A percentile compares a stretch with the other conserved stretches of the same genome.
Conservation (phyloP, 2,797 vertebrate genomes). For the Podarcis lilfordi region DNA sequence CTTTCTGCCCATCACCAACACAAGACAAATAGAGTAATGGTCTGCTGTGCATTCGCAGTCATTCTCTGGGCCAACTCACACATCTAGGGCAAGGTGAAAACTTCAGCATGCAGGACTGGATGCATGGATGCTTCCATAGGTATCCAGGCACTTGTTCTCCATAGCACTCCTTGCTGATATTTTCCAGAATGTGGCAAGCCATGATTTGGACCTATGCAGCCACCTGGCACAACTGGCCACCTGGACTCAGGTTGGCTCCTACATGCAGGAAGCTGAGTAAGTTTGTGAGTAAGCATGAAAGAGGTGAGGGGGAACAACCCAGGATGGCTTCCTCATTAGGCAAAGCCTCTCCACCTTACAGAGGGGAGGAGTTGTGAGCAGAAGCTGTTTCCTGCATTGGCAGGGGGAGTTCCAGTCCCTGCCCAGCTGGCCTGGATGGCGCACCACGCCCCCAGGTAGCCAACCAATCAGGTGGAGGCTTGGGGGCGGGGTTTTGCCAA, state of each 20-base stretch:
- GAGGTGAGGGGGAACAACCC: background rate
- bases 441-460: too few species aligned
- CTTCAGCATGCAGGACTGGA: accelerated
- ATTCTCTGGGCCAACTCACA: background rate
- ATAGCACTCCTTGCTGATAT: background rate
- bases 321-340: too few species aligned
- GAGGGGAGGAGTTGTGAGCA: too few species aligned
- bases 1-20: background rate
- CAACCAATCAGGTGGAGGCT: too few species aligned
- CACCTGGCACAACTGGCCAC: background rate
- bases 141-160: background rate
- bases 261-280: background rate
- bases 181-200: too few species aligned
- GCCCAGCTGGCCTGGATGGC: too few species aligned
- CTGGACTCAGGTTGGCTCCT: too few species aligned
- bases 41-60: background rate
- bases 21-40: background rate
- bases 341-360: too few species aligned
- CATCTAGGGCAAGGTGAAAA: background rate
- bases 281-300: background rate
- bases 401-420: too few species aligned
- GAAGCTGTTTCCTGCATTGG: too few species aligned
- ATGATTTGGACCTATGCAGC: background rate
- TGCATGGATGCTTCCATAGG: background rate
- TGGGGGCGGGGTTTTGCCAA: too few species aligned